Conservation (phyloP, 1,140 invertebrate species). For the Vollenhovia emeryi region DNA sequence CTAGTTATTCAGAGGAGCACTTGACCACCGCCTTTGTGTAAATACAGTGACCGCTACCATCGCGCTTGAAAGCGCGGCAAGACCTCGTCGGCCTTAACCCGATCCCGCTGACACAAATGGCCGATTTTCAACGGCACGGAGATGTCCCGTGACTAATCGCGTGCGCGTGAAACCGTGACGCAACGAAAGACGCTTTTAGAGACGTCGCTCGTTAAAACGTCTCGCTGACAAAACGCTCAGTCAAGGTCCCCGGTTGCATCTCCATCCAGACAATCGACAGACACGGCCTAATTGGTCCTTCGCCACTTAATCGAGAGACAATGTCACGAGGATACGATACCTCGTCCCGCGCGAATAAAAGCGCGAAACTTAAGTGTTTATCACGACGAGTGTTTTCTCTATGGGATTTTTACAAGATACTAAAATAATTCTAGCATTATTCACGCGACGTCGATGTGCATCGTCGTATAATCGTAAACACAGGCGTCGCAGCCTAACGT, state of each 20-base stretch:
- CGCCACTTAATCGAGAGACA: not conserved
- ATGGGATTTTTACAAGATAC: not conserved
- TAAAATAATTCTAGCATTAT: not conserved
- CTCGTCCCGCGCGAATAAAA: not conserved
- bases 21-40: constrained; percentile 24
- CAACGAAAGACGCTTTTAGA: constrained; percentile 62
- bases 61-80: constrained; percentile 34
- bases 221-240: not conserved
- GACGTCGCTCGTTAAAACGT: constrained; percentile 33
- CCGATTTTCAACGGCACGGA: constrained; percentile 64
- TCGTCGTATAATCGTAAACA: constrained; percentile 14
- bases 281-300: constrained; percentile 42
- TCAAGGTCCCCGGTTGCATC: constrained; percentile 9
- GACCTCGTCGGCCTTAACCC: constrained; percentile 64
- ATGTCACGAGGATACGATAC: not conserved
- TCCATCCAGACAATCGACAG: constrained; percentile 45
- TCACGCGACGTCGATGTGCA: not conserved
- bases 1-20: constrained; percentile 9
- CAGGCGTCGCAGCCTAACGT: not conserved
- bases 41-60: constrained; percentile 32
- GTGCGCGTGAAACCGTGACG: constrained; percentile 53
- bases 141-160: constrained; percentile 65
- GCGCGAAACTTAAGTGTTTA: not conserved
- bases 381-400: not conserved
- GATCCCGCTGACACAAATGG: constrained; percentile 45